Base-by-base conservation (phyloP, 2,888 invertebrate genomes). In the Dione vanillae region DNA sequence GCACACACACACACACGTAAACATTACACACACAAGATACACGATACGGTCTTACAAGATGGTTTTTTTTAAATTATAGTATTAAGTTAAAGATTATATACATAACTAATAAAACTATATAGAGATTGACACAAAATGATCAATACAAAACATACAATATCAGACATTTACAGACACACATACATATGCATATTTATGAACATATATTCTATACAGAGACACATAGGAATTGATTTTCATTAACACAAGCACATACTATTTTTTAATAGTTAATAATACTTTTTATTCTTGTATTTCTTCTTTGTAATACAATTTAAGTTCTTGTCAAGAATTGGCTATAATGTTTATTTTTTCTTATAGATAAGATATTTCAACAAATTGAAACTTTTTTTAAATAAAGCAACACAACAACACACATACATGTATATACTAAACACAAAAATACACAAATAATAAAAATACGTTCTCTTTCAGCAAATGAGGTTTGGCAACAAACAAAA, bases 391-490 rank as follows among this genome's bases (percentile, higher is more conserved):
- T 49, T 49, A 19, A 1, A 12, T 0, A 49, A 3, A 20, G 6
- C 11, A 11, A 11, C 19, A 49, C 49, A 19, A 0, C 16, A 49
- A 11, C 45, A 9, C 19, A 49, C 19, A 3, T 9, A 10, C 47
- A 58, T 68, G n/a, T n/a, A n/a, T n/a, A n/a, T n/a, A n/a, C n/a
- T n/a, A n/a, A n/a, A 78, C 71, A 82, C 76, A 54, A 35, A 37
- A n/a, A 78, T 71, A 71, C 70, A 73, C 73, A 81, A 81, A 80
- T 83, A 76, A 80, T 78, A 37, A n/a, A 20, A 40, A 61, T 54
- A 35, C 9, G 40, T 84, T 88, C 71, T 74, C 67, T 91, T 90
- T 54, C 91, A 90, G 91, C 85, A 59, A 52, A 64, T 72, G 74
- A 86, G 85, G 86, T 88, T 83, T 85, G 85, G 77, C 71, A 65